Evolutionary conservation across 2,797 vertebrate genomes (phyloP).

Genomic region (Oophaga sylvatica): DNA sequence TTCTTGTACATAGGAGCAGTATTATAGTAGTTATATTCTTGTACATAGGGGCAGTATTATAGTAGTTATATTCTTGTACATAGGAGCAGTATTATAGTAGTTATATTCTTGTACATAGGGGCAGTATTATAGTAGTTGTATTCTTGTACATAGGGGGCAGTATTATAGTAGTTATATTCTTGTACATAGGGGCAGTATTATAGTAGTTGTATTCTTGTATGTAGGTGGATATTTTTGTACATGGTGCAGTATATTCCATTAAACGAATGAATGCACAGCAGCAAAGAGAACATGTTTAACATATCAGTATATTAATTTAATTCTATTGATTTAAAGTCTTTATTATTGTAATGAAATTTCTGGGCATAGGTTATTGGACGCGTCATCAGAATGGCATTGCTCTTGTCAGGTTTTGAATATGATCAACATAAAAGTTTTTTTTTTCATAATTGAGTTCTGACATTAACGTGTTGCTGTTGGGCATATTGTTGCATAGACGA

Average conservation of each 20-base stretch:
- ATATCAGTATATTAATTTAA: slow-evolving; percentile 1
- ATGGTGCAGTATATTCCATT: background rate
- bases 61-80: too few relatives aligned
- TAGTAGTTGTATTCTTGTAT: too few relatives aligned
- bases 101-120: too few relatives aligned
- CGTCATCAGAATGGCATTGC: slow-evolving; percentile 68
- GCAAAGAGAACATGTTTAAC: background rate
- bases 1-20: too few relatives aligned
- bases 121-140: too few relatives aligned
- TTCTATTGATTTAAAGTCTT: background rate
- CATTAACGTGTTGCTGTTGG: slow-evolving; percentile 98
- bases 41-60: too few relatives aligned
- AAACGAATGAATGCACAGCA: background rate
- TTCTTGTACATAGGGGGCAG: too few relatives aligned
- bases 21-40: too few relatives aligned
- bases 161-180: too few relatives aligned
- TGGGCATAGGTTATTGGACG: slow-evolving; percentile 61
- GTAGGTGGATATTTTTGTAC: background rate
- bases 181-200: too few relatives aligned
- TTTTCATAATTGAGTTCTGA: slow-evolving; percentile 95
- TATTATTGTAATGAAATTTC: background rate
- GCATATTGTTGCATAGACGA: slow-evolving; percentile 86
- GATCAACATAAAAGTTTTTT: slow-evolving; percentile 89
- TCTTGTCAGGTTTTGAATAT: slow-evolving; percentile 89
- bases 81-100: too few relatives aligned